Evolutionary conservation across 2,888 invertebrate genomes (phyloP).

Genomic region (Cantharis rustica): DNA sequence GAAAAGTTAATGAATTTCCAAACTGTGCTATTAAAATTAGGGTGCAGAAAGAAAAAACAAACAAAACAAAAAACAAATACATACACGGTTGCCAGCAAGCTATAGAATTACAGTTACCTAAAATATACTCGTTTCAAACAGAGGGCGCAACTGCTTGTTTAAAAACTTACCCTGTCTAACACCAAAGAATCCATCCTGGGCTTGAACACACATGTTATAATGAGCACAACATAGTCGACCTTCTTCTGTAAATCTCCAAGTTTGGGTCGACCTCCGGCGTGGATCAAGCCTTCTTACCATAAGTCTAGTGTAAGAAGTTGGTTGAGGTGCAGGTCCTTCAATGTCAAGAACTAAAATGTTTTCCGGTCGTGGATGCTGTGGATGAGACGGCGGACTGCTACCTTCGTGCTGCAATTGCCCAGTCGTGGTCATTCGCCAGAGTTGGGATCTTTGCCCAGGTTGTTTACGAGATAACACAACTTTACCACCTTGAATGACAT

Average conservation of each 20-base stretch:
- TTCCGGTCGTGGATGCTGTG: conserved; percentile 45
- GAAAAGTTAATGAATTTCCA: neutral
- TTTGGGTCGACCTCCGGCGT: conserved; percentile 86
- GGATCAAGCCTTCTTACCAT: conserved; percentile 83
- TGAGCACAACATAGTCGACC: conserved; percentile 87
- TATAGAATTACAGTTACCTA: conserved; percentile 55
- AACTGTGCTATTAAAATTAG: neutral
- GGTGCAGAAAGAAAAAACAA: neutral
- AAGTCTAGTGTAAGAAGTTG: conserved; percentile 74
- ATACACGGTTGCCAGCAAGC: conserved; percentile 64
- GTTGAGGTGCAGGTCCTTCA: conserved; percentile 85
- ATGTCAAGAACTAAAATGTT: conserved; percentile 81
- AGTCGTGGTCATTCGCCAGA: conserved; percentile 92
- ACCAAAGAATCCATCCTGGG: conserved; percentile 66
- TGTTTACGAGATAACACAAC: conserved; percentile 77
- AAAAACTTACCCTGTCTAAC: conserved; percentile 48
- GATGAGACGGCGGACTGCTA: conserved; percentile 67
- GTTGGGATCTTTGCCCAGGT: conserved; percentile 75
- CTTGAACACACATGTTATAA: conserved; percentile 88
- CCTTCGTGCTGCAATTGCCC: conserved; percentile 95
- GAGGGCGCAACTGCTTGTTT: neutral
- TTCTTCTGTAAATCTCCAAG: conserved; percentile 86
- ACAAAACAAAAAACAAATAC: conserved; percentile 50
- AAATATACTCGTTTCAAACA: conserved; percentile 36
- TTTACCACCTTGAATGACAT: conserved; percentile 67